A percentile compares a stretch with the other conserved stretches of the same genome.
Conservation (phyloP, 2,888 invertebrate genomes). For the Ametastegia equiseti region DNA sequence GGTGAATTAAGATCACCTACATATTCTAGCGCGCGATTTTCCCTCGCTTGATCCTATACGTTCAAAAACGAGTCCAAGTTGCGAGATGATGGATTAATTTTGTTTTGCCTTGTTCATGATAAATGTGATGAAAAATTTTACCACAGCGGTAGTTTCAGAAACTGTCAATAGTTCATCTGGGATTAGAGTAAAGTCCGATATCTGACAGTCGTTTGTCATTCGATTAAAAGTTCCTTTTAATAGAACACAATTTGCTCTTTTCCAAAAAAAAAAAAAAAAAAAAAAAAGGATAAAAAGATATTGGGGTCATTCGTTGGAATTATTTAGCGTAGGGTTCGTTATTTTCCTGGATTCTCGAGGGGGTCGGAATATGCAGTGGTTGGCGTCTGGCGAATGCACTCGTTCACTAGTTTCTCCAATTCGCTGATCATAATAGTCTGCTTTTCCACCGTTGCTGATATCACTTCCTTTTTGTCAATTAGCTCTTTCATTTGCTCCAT, state of each 20-base stretch:
- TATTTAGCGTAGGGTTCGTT: background rate
- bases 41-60: no score
- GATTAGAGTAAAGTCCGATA: background rate
- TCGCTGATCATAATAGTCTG: constrained; percentile 57
- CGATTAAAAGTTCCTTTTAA: background rate
- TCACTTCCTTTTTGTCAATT: constrained; percentile 53
- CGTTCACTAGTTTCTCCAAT: constrained; percentile 43
- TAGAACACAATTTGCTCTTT: background rate
- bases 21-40: no score
- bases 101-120: background rate
- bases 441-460: constrained; percentile 54
- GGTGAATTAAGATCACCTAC: no score
- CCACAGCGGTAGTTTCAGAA: no score
- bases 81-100: no score
- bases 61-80: no score
- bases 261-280: background rate
- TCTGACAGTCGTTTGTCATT: background rate
- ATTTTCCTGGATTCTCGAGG: background rate
- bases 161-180: background rate
- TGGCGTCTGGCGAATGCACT: background rate
- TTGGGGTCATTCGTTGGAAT: background rate
- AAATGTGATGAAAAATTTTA: background rate
- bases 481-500: constrained; percentile 54
- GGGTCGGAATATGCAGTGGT: background rate
- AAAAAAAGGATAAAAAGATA: background rate